phyloP scores from a whole-genome alignment of 2,888 invertebrate genomes.

The Tenthredo livida region DNA sequence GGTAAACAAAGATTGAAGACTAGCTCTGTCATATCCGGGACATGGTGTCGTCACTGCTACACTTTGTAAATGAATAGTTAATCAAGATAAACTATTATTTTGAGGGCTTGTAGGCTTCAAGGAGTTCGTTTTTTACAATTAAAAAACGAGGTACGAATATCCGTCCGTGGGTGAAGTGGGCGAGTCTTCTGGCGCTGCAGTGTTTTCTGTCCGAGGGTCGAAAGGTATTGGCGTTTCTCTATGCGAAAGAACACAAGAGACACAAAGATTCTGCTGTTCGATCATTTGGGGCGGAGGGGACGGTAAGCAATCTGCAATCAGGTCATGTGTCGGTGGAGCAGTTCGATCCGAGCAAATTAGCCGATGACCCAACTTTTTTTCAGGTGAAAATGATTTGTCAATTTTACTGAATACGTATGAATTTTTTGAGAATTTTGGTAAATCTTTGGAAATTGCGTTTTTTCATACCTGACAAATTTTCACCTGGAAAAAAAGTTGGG shows the following conservation, averaged over 20 bases:
- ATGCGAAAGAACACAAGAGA: not conserved
- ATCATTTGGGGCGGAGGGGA: not conserved
- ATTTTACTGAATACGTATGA: no score
- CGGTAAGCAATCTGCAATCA: not conserved
- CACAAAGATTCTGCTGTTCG: conserved; percentile 24
- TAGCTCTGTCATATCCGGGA: not conserved
- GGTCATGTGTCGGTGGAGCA: not conserved
- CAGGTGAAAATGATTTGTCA: no score
- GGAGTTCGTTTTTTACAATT: not conserved
- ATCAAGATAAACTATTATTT: not conserved
- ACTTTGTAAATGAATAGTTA: not conserved
- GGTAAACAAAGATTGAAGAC: conserved; percentile 57
- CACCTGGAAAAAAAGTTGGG: no score
- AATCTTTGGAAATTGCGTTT: no score
- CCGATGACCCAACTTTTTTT: no score
- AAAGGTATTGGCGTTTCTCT: not conserved
- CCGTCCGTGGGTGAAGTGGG: not conserved
- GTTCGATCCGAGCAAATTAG: no score
- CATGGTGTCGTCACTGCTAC: not conserved
- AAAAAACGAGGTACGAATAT: not conserved
- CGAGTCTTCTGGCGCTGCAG: not conserved
- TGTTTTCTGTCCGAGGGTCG: not conserved
- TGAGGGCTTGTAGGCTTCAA: not conserved
- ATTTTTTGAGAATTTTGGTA: no score
- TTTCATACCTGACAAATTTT: no score